Percentiles rank a stretch among this genome's conserved stretches.
These are phyloP conservation scores for Sturnira hondurensis DNA, from an alignment of 2,113 vertebrate genomes.

Conservation along the genomic window DNA sequence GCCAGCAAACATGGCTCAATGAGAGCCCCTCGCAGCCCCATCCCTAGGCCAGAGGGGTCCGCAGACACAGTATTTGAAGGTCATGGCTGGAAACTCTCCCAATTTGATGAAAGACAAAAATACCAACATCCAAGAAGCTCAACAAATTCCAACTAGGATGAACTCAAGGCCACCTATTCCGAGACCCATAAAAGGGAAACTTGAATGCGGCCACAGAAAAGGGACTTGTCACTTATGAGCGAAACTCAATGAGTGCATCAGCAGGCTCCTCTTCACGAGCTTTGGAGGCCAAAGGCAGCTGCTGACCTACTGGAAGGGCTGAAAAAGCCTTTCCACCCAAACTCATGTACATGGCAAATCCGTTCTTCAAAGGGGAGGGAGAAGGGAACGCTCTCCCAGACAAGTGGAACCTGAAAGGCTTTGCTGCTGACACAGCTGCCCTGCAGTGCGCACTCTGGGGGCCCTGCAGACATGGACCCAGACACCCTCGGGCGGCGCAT, in stretches of 20 bases:
- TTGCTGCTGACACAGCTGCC: background rate
- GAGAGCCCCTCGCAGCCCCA: background rate
- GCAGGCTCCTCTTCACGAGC: background rate
- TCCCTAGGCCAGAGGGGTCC: too few species aligned
- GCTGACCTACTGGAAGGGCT: background rate
- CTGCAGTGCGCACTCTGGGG: background rate
- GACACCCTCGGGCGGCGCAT: background rate
- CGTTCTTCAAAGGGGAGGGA: background rate
- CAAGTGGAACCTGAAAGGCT: background rate
- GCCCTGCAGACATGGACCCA: background rate
- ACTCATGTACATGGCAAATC: background rate
- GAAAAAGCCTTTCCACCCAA: background rate
- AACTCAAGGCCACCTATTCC: background rate
- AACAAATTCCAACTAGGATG: background rate
- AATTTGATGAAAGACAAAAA: background rate
- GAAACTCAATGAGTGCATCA: background rate
- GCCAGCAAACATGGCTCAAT: background rate
- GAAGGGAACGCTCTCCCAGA: background rate
- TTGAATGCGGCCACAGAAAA: background rate
- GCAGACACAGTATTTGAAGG: background rate
- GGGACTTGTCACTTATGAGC: background rate
- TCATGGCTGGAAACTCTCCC: background rate
- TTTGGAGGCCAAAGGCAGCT: background rate
- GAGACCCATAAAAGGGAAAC: background rate
- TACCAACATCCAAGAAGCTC: background rate